Conservation (phyloP, 1,140 invertebrate genomes). For the Tetragonula clypearis region DNA sequence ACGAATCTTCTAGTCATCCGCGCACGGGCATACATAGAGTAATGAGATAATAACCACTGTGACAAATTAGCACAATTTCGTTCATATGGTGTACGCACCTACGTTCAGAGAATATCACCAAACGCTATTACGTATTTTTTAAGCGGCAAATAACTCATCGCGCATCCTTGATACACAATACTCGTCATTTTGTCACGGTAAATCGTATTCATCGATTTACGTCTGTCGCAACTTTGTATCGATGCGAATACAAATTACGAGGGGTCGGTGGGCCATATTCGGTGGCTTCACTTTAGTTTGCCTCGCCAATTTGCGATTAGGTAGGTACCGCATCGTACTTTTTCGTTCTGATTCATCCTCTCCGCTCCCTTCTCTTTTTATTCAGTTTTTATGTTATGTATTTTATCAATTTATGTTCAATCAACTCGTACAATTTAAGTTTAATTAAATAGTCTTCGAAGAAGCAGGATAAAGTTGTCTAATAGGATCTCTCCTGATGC, state of each 20-base stretch:
- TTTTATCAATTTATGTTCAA: neutral
- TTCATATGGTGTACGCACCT: neutral
- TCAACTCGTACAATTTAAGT: neutral
- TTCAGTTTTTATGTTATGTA: neutral
- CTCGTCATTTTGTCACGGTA: neutral
- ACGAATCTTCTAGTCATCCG: slow-evolving; percentile 34
- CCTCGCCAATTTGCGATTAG: slow-evolving; percentile 66
- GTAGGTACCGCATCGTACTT: slow-evolving; percentile 52
- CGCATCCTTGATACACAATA: neutral
- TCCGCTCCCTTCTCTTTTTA: neutral
- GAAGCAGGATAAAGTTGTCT: neutral
- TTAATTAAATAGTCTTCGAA: neutral
- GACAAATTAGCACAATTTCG: slow-evolving; percentile 20
- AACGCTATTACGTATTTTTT: slow-evolving; percentile 1
- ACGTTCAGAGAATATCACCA: slow-evolving; percentile 3
- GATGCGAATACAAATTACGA: slow-evolving; percentile 55
- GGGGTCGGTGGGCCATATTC: slow-evolving; percentile 59
- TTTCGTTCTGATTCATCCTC: neutral
- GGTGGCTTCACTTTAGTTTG: slow-evolving; percentile 61
- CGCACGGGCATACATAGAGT: slow-evolving; percentile 16
- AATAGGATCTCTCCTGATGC: no score
- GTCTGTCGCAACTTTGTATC: slow-evolving; percentile 20
- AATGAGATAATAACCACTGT: slow-evolving; percentile 36
- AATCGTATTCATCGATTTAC: slow-evolving; percentile 17
- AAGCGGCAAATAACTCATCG: neutral